Conservation (phyloP, 2,888 invertebrate species). For the Polyommatus iphigenia region DNA sequence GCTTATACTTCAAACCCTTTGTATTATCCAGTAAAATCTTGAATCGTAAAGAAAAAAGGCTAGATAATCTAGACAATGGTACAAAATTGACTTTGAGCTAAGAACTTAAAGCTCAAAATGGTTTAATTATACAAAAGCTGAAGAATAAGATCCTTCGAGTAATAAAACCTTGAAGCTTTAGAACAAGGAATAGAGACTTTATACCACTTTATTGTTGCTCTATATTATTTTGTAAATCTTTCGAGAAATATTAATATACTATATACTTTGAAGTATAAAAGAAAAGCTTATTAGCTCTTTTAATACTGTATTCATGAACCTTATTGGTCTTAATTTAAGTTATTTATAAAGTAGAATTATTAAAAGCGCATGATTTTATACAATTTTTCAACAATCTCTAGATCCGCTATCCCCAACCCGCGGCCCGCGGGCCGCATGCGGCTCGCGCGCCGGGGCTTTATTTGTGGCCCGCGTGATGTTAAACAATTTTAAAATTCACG, state of each 20-base stretch:
- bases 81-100: neutral
- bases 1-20: neutral
- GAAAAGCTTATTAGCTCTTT: no score
- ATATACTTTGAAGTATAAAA: neutral
- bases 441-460: no score
- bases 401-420: no score
- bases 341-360: no score
- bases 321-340: no score
- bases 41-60: neutral
- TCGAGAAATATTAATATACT: neutral
- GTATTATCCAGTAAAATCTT: neutral
- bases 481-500: no score
- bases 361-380: no score
- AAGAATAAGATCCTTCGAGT: constrained; percentile 58
- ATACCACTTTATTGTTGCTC: neutral
- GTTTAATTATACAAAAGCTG: neutral
- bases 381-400: no score
- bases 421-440: no score
- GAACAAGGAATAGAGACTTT: constrained; percentile 46
- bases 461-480: no score
- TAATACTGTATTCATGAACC: no score
- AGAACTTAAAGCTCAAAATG: constrained; percentile 2
- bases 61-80: neutral
- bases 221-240: neutral
- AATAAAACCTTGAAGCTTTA: constrained; percentile 66